phyloP scores from a whole-genome alignment of 2,113 vertebrate species.

The Argyrosomus japonicus region DNA sequence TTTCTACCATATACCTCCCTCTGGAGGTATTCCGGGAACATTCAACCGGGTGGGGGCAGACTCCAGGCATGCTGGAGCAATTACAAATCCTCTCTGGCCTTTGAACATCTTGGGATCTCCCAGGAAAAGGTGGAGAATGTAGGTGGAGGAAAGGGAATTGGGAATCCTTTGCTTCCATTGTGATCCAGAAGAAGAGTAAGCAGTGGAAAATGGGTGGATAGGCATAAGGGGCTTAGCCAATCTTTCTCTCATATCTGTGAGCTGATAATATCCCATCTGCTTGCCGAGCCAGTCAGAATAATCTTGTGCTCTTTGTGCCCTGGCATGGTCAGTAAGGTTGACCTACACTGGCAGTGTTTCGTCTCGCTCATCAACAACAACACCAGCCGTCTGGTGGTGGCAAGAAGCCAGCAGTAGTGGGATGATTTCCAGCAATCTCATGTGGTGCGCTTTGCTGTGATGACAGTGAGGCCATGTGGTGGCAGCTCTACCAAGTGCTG shows the following conservation, averaged over 20 bases:
- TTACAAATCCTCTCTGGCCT: slow-evolving; percentile 9
- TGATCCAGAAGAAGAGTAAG: slow-evolving; percentile 4
- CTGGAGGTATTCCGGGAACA: slow-evolving; percentile 10
- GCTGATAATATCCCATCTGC: slow-evolving; percentile 23
- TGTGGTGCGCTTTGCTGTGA: slow-evolving; percentile 29
- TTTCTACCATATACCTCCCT: neutral
- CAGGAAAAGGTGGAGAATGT: neutral
- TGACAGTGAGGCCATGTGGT: slow-evolving; percentile 43
- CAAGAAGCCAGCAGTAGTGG: slow-evolving; percentile 21
- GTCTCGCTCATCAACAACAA: slow-evolving; percentile 38
- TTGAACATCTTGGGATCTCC: neutral
- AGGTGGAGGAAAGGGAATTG: neutral
- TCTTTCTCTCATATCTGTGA: slow-evolving; percentile 3
- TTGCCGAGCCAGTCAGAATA: slow-evolving; percentile 5
- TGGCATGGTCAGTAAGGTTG: slow-evolving; percentile 22
- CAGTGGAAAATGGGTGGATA: neutral
- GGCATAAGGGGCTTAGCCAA: neutral
- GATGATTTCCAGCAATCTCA: slow-evolving; percentile 39
- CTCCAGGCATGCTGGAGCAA: neutral
- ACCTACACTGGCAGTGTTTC: slow-evolving; percentile 17
- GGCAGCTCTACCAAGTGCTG: slow-evolving; percentile 7
- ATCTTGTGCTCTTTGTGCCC: slow-evolving; percentile 3
- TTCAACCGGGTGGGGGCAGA: neutral
- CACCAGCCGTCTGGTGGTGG: slow-evolving; percentile 27
- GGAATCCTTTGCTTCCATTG: neutral